These are phyloP conservation scores for Ia io DNA, from an alignment of 2,113 vertebrate genomes.

Conservation along the genomic window DNA sequence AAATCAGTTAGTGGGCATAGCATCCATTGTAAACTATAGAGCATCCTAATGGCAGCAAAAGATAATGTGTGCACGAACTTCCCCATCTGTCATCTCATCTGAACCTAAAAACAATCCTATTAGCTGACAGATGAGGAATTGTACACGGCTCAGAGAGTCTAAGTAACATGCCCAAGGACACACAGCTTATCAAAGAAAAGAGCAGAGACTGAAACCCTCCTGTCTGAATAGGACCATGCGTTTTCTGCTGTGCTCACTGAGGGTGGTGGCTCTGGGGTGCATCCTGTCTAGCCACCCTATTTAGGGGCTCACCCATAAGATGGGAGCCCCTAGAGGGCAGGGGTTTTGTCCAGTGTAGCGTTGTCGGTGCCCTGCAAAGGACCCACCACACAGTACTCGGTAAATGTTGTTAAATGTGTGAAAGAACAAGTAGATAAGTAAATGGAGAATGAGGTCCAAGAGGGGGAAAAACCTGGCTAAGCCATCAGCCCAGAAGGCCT, in stretches of 20 bases:
- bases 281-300: neutral
- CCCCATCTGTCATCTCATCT: neutral
- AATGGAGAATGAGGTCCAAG: neutral
- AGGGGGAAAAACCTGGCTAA: no score
- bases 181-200: neutral
- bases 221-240: neutral
- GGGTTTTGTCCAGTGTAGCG: neutral
- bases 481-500: neutral
- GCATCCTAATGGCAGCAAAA: neutral
- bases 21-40: accelerated
- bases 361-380: neutral
- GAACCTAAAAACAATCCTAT: neutral
- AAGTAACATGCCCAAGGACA: neutral
- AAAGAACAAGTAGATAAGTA: neutral
- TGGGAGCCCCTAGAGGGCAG: neutral
- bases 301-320: neutral
- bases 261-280: neutral
- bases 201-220: neutral
- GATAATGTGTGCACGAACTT: neutral
- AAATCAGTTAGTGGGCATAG: neutral
- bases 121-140: neutral
- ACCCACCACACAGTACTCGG: neutral
- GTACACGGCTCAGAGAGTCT: neutral
- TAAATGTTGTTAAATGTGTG: neutral
- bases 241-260: neutral